Conservation (phyloP, 2,797 vertebrate species). For the Hypotaenidia philippensis region DNA sequence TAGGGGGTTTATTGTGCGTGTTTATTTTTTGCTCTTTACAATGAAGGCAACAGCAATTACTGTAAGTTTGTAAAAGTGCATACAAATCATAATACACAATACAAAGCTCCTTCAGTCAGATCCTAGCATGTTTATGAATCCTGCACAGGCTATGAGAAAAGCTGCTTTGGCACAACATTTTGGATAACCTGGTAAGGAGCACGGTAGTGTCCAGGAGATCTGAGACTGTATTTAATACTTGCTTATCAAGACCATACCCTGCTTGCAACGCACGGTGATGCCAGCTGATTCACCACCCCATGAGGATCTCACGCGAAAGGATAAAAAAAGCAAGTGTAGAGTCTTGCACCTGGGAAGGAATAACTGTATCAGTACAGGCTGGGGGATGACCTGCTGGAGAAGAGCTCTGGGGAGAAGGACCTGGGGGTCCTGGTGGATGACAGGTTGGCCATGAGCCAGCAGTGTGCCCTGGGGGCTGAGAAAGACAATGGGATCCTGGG, state of each 20-base stretch:
- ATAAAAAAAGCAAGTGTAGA: background rate
- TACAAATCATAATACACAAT: constrained; percentile 34
- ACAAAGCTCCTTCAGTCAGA: constrained; percentile 64
- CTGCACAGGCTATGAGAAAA: constrained; percentile 53
- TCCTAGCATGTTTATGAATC: background rate
- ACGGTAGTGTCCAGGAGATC: background rate
- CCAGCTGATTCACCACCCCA: background rate
- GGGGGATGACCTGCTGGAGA: no score
- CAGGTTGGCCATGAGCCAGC: no score
- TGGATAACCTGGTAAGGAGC: background rate
- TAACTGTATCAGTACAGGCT: no score
- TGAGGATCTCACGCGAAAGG: background rate
- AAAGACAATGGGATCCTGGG: no score
- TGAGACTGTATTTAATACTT: background rate
- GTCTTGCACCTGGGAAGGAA: no score
- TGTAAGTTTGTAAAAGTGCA: constrained; percentile 66
- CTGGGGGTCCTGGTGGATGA: no score
- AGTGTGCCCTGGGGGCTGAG: no score
- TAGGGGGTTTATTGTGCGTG: constrained; percentile 58
- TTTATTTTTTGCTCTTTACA: constrained; percentile 68
- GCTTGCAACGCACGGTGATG: background rate
- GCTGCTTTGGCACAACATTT: constrained; percentile 29
- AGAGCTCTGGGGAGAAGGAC: no score
- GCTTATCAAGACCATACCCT: background rate
- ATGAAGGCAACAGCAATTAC: constrained; percentile 73